These are phyloP conservation scores for Acrocephalus arundinaceus DNA, from an alignment of 2,113 vertebrate species.

Conservation along the genomic window DNA sequence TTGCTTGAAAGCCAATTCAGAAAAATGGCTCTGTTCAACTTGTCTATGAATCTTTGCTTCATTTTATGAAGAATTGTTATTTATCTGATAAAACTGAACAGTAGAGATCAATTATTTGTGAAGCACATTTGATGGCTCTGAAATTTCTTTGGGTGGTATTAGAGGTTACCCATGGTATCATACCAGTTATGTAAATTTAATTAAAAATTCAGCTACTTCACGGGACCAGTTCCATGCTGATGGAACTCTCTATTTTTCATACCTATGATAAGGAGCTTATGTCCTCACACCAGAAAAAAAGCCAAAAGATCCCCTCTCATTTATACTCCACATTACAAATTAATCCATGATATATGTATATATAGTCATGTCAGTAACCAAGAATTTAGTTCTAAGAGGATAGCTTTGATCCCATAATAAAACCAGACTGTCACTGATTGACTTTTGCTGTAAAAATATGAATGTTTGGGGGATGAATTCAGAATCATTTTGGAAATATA, in stretches of 20 bases:
- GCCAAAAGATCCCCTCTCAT: not conserved
- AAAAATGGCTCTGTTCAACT: constrained; percentile 30
- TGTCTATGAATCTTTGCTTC: constrained; percentile 21
- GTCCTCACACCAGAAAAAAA: not conserved
- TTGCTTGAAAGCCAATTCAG: constrained; percentile 60
- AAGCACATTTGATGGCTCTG: constrained; percentile 4
- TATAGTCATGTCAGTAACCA: not conserved
- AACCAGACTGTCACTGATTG: not conserved
- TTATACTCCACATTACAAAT: not conserved
- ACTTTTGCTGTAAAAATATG: not conserved
- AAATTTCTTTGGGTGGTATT: not conserved
- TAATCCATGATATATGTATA: not conserved
- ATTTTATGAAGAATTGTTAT: constrained; percentile 40
- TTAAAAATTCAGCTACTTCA: constrained; percentile 60
- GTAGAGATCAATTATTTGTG: constrained; percentile 56
- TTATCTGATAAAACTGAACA: constrained; percentile 23
- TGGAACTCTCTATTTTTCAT: not conserved
- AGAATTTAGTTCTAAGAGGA: not conserved
- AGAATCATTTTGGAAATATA: not conserved
- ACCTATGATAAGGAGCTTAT: not conserved
- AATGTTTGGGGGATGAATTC: not conserved
- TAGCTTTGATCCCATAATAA: not conserved
- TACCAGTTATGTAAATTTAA: constrained; percentile 31
- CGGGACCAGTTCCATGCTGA: not conserved
- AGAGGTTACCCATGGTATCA: not conserved